Conservation (phyloP, 1,140 invertebrate genomes). For the Ceratina japonica region DNA sequence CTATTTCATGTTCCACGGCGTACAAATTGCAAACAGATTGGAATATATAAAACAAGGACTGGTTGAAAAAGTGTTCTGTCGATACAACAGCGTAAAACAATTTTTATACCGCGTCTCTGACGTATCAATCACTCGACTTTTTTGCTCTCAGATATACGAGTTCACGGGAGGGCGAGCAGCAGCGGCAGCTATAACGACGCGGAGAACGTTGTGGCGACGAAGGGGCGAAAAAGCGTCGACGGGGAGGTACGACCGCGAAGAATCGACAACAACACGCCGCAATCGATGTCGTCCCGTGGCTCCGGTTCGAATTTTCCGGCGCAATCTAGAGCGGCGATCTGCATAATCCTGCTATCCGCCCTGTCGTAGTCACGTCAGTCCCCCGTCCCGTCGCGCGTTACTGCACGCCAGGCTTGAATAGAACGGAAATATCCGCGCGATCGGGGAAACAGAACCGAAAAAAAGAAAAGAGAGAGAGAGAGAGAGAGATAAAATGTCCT, state of each 20-base stretch:
- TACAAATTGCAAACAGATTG: no score
- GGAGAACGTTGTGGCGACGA: constrained; percentile 48
- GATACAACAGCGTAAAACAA: background rate
- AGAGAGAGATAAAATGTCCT: no score
- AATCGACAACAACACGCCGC: constrained; percentile 75
- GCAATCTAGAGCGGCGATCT: constrained; percentile 45
- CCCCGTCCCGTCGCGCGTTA: background rate
- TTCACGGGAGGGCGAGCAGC: constrained; percentile 31
- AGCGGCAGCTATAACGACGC: constrained; percentile 41
- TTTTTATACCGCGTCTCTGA: background rate
- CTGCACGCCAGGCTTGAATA: background rate
- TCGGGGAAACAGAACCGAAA: no score
- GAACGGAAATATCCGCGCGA: constrained; percentile 1
- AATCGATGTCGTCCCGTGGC: constrained; percentile 75
- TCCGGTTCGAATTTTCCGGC: constrained; percentile 32
- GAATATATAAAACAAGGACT: no score
- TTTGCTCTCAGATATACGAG: constrained; percentile 45
- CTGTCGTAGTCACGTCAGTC: constrained; percentile 56
- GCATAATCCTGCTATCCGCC: constrained; percentile 55
- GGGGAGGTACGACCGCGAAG: constrained; percentile 57
- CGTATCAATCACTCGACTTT: constrained; percentile 2
- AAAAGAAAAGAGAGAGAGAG: no score
- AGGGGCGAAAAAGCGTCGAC: constrained; percentile 49
- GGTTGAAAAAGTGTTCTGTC: background rate
- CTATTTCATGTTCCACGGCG: no score